phyloP scores from a whole-genome alignment of 2,888 invertebrate species.

The Sisyra nigra region DNA sequence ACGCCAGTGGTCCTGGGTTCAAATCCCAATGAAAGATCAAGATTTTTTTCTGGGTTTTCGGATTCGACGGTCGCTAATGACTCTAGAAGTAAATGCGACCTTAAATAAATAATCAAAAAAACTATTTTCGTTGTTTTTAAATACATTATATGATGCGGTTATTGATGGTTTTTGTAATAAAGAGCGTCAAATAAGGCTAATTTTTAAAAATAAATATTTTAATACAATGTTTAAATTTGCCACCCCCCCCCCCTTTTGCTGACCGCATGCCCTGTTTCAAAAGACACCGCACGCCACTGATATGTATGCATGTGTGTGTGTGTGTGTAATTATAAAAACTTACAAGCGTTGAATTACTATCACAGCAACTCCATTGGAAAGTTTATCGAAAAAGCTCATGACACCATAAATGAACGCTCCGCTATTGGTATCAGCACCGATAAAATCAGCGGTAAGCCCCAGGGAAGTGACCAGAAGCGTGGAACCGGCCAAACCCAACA shows the following conservation, averaged over 20 bases:
- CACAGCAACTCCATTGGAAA: slow-evolving; percentile 75
- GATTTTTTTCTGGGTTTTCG: no score
- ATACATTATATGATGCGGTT: no score
- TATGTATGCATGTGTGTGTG: not conserved
- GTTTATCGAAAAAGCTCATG: slow-evolving; percentile 86
- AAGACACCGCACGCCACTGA: not conserved
- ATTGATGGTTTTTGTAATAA: no score
- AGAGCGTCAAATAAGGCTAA: not conserved
- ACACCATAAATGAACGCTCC: slow-evolving; percentile 86
- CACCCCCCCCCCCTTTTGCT: no score
- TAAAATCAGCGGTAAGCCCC: slow-evolving; percentile 74
- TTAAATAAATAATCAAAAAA: no score
- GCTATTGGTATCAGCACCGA: slow-evolving; percentile 64
- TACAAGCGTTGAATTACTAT: slow-evolving; percentile 64
- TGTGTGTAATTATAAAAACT: slow-evolving; percentile 20
- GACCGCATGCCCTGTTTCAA: not conserved
- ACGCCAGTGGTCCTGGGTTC: no score
- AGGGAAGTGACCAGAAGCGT: slow-evolving; percentile 75
- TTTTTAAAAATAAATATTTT: not conserved
- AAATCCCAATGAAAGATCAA: no score
- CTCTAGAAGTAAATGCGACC: no score
- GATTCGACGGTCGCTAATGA: no score
- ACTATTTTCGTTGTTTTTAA: no score
- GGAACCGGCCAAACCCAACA: slow-evolving; percentile 59
- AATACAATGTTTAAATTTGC: no score